Evolutionary conservation across 2,888 invertebrate genomes (phyloP).

Genomic region (Hypena proboscidalis): DNA sequence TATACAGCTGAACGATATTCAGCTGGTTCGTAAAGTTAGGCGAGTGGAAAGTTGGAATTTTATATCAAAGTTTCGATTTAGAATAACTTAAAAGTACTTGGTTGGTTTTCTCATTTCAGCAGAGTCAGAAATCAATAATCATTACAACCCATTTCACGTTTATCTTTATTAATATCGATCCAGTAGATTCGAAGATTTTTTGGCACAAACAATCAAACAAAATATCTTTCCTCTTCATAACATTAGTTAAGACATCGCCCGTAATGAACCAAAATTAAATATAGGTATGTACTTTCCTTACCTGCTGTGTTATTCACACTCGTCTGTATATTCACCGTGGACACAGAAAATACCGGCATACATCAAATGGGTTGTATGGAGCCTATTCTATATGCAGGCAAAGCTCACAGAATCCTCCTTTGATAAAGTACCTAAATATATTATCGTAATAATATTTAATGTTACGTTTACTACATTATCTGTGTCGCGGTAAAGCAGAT

Average conservation of each 20-base stretch:
- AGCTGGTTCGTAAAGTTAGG: neutral
- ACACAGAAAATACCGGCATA: conserved; percentile 26
- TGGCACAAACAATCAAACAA: no score
- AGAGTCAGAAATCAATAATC: no score
- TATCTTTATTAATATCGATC: no score
- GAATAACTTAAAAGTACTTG: no score
- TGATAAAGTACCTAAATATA: conserved; percentile 44
- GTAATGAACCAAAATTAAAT: no score
- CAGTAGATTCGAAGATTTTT: no score
- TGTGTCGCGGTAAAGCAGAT: conserved; percentile 32
- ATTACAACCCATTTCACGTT: no score
- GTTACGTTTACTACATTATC: conserved; percentile 40
- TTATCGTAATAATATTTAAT: conserved; percentile 37
- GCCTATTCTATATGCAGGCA: conserved; percentile 34
- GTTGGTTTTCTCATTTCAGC: no score
- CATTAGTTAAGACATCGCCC: no score
- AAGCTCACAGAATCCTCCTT: conserved; percentile 40
- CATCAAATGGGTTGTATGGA: conserved; percentile 26
- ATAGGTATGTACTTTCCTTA: neutral
- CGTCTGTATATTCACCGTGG: conserved; percentile 9
- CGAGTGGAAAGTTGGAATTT: neutral
- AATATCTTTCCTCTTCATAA: no score
- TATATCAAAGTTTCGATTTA: neutral
- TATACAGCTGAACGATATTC: neutral
- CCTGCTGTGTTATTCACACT: neutral